Evolutionary conservation across 2,888 invertebrate genomes (phyloP).

Genomic region (Sisyra nigra): DNA sequence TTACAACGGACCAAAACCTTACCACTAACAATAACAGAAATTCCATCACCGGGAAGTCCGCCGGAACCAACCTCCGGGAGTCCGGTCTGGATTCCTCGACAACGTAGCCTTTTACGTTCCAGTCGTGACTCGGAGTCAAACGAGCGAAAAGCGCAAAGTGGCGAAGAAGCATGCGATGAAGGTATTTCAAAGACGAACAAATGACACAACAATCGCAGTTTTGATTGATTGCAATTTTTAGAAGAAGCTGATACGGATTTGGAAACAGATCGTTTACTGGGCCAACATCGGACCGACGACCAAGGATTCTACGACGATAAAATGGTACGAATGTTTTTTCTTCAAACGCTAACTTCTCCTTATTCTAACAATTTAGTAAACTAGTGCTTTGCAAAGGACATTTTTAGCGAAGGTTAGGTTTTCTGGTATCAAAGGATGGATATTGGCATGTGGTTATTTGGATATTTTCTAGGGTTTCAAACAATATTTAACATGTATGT

Average conservation of each 20-base stretch:
- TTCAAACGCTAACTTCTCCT: no score
- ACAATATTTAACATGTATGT: no score
- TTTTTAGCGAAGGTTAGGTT: no score
- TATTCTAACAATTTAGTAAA: no score
- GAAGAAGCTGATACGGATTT: conserved; percentile 93
- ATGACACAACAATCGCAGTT: conserved; percentile 2
- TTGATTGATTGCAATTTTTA: conserved; percentile 20
- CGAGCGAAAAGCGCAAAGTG: conserved; percentile 46
- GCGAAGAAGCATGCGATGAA: conserved; percentile 40
- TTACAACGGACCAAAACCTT: conserved; percentile 55
- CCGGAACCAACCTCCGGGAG: conserved; percentile 36
- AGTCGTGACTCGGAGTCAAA: conserved; percentile 45
- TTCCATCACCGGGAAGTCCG: conserved; percentile 24
- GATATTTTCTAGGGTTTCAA: no score
- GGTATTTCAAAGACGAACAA: conserved; percentile 16
- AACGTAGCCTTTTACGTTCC: conserved; percentile 32
- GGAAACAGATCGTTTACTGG: conserved; percentile 90
- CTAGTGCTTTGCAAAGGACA: no score
- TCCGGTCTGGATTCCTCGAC: conserved; percentile 55
- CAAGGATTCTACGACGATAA: conserved; percentile 86
- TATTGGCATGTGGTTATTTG: no score
- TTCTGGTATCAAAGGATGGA: no score
- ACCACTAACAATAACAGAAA: conserved; percentile 28
- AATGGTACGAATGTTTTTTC: conserved; percentile 4
- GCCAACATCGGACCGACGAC: conserved; percentile 88